Conservation (phyloP, 2,797 vertebrate species). For the Remorina albescens region DNA sequence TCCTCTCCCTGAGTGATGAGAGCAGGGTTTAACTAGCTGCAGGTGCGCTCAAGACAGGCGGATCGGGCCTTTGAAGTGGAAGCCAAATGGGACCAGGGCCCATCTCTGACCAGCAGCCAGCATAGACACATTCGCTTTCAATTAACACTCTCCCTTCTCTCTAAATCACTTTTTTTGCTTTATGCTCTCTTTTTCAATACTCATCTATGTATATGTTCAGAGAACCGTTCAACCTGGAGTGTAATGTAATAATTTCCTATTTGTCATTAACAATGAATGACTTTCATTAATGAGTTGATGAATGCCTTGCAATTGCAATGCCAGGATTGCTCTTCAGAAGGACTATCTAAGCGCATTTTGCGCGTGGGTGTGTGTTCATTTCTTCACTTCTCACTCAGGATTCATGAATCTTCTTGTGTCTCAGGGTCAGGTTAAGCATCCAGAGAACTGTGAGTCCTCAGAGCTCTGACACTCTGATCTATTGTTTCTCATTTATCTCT, state of each 20-base stretch:
- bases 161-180: conserved; percentile 51
- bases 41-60: conserved; percentile 82
- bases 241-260: background rate
- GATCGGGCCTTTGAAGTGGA: conserved; percentile 83
- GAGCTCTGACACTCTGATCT: conserved; percentile 59
- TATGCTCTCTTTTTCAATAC: conserved; percentile 47
- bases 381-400: conserved; percentile 48
- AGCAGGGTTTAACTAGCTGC: conserved; percentile 86
- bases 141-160: conserved; percentile 77
- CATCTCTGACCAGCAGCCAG: conserved; percentile 81
- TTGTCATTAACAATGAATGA: conserved; percentile 15
- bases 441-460: conserved; percentile 58
- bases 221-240: conserved; percentile 18
- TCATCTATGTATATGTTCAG: conserved; percentile 17
- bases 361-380: conserved; percentile 14
- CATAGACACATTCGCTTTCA: conserved; percentile 84
- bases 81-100: conserved; percentile 85
- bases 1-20: conserved; percentile 84
- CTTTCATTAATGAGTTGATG: conserved; percentile 4
- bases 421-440: conserved; percentile 46
- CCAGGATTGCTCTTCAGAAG: conserved; percentile 16
- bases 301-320: conserved; percentile 10
- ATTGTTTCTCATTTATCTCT: conserved; percentile 64
- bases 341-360: background rate
- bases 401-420: conserved; percentile 61